Evolutionary conservation across 2,797 vertebrate genomes (phyloP), one percentile per base, ranked within the genome.

Genomic region (Brachyrhaphis roseni): DNA sequence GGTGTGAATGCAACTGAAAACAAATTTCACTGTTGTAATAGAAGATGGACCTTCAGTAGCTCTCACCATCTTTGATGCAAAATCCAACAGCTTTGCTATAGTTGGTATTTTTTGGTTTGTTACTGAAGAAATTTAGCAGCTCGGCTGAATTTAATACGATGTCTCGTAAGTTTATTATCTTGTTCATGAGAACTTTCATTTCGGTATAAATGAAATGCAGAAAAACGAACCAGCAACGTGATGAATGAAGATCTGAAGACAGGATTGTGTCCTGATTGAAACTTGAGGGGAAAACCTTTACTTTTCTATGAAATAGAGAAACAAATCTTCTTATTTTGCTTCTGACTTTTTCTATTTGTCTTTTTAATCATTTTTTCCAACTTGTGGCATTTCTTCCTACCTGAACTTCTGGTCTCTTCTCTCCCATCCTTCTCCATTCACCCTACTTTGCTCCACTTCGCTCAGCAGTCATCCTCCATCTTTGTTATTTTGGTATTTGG

Each of bases 401-500:
- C 46, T n/a, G 41, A 74, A 36, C 31, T 1, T 64, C 43, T 16
- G 51, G 39, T 43, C 20, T 49, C 70, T 45, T 10, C 34, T 20
- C 64, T 41, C 59, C 28, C 53, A 80, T 80, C 49, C 26, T 66
- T 84, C 75, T 74, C 46, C 34, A 75, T 79, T 59, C 55, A 80
- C 75, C 46, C 36, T n/a, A 39, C 74, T 80, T 79, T 72, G 80
- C 84, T 64, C 75, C 72, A 68, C 78, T 78, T 71, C 72, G 76
- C 78, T 83, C 68, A 16, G 53, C 43, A 8, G 76, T 75, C 34
- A 23, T 86, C 78, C 72, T 82, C 77, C 55, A 20, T 86, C 81
- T 87, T 91, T 88, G 79, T 92, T 91, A 82, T 84, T 87, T 79
- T 80, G 46, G 49, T 75, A 47, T 82, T 77, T 71, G 72, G 72